Conservation (phyloP, 1,140 invertebrate genomes). For the Heterodera schachtii region DNA sequence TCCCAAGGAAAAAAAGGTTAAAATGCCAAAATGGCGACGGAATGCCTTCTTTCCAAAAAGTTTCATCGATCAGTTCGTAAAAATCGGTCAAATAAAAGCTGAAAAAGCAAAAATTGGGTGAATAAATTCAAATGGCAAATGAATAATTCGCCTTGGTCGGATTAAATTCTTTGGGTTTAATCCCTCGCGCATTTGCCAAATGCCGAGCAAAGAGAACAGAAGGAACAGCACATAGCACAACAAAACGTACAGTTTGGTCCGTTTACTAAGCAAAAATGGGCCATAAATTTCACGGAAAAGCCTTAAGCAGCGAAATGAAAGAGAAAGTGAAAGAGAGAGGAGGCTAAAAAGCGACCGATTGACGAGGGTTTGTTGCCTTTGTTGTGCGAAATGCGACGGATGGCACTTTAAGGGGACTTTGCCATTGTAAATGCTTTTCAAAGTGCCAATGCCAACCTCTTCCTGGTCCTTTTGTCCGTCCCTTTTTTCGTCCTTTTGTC, state of each 20-base stretch:
- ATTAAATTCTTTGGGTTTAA: constrained; percentile 58
- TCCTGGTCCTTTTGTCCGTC: not conserved
- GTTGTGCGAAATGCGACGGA: constrained; percentile 39
- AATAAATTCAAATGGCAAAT: constrained; percentile 49
- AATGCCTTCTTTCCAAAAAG: constrained; percentile 64
- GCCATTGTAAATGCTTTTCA: constrained; percentile 13
- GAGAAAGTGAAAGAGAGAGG: not conserved
- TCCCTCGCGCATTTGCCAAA: constrained; percentile 78
- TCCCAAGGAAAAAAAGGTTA: constrained; percentile 30
- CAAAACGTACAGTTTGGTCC: constrained; percentile 78
- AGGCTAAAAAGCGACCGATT: constrained; percentile 63
- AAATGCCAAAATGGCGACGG: constrained; percentile 13
- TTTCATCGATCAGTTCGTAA: constrained; percentile 68
- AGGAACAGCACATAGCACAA: constrained; percentile 80
- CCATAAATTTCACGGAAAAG: constrained; percentile 82
- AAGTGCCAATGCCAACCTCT: not conserved
- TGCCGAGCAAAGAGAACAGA: constrained; percentile 82
- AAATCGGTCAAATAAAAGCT: constrained; percentile 63
- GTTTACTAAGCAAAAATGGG: constrained; percentile 76
- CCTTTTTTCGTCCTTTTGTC: not conserved
- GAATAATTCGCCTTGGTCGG: not conserved
- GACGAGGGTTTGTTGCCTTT: constrained; percentile 59
- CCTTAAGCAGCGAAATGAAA: not conserved
- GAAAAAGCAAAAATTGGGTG: constrained; percentile 44
- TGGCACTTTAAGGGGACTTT: not conserved